These are phyloP conservation scores for Otolemur garnettii DNA, from an alignment of 2,113 vertebrate genomes.

Conservation along the genomic window DNA sequence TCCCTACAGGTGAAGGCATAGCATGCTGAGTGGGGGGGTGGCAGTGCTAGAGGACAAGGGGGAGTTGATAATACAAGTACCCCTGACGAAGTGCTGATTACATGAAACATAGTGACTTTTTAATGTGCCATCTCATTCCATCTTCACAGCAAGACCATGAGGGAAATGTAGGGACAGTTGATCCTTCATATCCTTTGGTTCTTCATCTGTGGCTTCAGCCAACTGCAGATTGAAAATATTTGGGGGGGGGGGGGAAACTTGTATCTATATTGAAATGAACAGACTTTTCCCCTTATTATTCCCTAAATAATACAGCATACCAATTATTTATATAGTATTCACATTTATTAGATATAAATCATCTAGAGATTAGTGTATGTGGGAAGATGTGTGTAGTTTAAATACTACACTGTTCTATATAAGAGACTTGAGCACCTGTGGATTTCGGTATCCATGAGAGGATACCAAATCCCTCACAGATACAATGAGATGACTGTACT, in stretches of 20 bases:
- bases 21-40: background rate
- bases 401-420: background rate
- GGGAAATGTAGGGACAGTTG: background rate
- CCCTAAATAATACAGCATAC: background rate
- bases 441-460: background rate
- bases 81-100: background rate
- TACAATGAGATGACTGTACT: background rate
- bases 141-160: background rate
- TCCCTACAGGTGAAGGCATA: accelerated
- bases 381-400: background rate
- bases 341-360: background rate
- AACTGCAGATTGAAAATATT: background rate
- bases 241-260: background rate
- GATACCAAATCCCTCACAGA: background rate
- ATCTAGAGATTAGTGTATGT: background rate
- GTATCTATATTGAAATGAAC: background rate
- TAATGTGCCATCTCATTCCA: background rate
- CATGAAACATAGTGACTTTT: background rate
- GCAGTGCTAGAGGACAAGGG: background rate
- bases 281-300: background rate
- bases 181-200: background rate
- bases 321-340: background rate
- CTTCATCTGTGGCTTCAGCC: background rate
- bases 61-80: background rate
- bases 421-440: background rate